Evolutionary conservation across 2,797 vertebrate species (phyloP).

Genomic region (Notamacropus eugenii): DNA sequence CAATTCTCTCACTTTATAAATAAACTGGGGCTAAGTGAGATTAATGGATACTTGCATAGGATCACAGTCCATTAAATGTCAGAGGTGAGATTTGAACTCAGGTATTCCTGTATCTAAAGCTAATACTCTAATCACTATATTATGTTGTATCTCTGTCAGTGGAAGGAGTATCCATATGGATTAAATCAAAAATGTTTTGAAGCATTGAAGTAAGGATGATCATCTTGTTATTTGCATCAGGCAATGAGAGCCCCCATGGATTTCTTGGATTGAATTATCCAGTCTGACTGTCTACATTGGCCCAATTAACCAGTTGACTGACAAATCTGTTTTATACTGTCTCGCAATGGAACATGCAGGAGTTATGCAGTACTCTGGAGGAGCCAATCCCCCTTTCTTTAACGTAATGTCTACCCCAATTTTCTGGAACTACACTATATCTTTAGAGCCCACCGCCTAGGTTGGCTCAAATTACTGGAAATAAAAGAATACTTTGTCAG

Average conservation of each 20-base stretch:
- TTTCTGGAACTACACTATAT: constrained; percentile 18
- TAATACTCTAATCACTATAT: neutral
- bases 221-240: neutral
- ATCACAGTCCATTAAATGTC: neutral
- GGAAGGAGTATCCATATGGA: neutral
- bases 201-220: neutral
- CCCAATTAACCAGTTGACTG: constrained; percentile 7
- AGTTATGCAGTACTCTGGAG: neutral
- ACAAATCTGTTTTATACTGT: neutral
- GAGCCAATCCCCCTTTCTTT: neutral
- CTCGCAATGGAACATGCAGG: neutral
- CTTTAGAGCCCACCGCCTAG: constrained; percentile 30
- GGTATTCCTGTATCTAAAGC: neutral
- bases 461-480: constrained; percentile 34
- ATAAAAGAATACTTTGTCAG: constrained; percentile 8
- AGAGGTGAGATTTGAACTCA: neutral
- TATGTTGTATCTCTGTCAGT: neutral
- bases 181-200: neutral
- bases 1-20: neutral
- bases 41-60: neutral
- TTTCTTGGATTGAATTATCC: neutral
- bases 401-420: neutral
- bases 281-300: neutral
- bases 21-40: neutral
- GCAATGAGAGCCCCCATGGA: neutral